phyloP scores from a whole-genome alignment of 2,113 vertebrate species.

The Morone saxatilis region DNA sequence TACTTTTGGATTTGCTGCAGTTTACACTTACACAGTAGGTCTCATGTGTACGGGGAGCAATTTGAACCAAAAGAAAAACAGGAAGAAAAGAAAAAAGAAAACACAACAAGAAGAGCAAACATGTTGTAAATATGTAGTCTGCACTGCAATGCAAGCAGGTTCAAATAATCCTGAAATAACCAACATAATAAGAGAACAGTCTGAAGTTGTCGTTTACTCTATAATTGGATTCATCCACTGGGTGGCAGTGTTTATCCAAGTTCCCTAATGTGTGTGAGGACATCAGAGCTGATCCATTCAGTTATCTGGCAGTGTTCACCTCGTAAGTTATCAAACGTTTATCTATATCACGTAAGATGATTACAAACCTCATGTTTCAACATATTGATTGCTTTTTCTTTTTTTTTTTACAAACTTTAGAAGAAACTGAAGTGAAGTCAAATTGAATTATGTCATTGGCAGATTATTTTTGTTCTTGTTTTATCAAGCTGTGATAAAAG shows the following conservation, averaged over 20 bases:
- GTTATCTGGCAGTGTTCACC: too few relatives aligned
- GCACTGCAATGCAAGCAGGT: not conserved
- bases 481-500: not conserved
- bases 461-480: not conserved
- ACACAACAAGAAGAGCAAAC: not conserved
- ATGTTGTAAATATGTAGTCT: not conserved
- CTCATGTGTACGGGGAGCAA: too few relatives aligned
- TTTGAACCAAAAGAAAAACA: too few relatives aligned
- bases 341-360: too few relatives aligned
- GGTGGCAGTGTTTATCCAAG: slow-evolving; percentile 21
- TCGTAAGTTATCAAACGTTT: not conserved
- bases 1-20: too few relatives aligned
- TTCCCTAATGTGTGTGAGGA: not conserved
- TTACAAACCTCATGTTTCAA: not conserved
- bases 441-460: not conserved
- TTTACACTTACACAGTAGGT: too few relatives aligned
- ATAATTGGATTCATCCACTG: not conserved
- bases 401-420: too few relatives aligned
- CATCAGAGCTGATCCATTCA: not conserved
- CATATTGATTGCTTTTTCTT: not conserved
- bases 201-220: not conserved
- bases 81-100: too few relatives aligned
- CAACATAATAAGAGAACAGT: too few relatives aligned
- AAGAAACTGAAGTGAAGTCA: not conserved
- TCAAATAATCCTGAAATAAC: too few relatives aligned